These are phyloP conservation scores for Zeus faber DNA, from an alignment of 2,113 vertebrate species.

Conservation along the genomic window DNA sequence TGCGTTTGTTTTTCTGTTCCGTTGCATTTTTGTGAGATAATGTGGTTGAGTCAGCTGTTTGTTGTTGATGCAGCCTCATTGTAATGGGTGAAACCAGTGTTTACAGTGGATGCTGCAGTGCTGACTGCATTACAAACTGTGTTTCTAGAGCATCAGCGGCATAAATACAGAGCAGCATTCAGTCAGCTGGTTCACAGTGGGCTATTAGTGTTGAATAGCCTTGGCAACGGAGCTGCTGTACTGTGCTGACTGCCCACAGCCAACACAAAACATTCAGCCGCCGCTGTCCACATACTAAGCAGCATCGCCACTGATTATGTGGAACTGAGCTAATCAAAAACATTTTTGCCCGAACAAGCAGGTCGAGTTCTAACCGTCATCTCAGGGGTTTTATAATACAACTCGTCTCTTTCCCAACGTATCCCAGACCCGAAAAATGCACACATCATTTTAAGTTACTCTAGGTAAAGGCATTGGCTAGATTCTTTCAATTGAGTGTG, in stretches of 20 bases:
- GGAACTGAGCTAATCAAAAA: too few species aligned
- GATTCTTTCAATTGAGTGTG: too few species aligned
- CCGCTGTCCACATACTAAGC: slow-evolving; percentile 29
- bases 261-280: slow-evolving; percentile 13
- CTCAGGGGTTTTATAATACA: too few species aligned
- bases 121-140: slow-evolving; percentile 47
- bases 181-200: slow-evolving; percentile 24
- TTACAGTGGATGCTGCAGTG: slow-evolving; percentile 42
- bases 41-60: slow-evolving; percentile 1
- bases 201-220: slow-evolving; percentile 11
- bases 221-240: slow-evolving; percentile 30
- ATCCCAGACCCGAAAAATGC: too few species aligned
- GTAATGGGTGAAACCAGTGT: slow-evolving; percentile 32
- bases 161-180: slow-evolving; percentile 59
- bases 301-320: too few species aligned
- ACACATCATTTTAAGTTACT: too few species aligned
- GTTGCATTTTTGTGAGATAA: too few species aligned
- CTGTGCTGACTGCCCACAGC: slow-evolving; percentile 14
- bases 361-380: too few species aligned
- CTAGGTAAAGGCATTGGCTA: too few species aligned
- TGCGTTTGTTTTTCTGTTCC: too few species aligned
- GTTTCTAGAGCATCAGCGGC: slow-evolving; percentile 49
- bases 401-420: too few species aligned
- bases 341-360: too few species aligned
- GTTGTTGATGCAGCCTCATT: slow-evolving; percentile 25